Conservation (phyloP, 2,888 invertebrate species). For the Pollenia labialis region DNA sequence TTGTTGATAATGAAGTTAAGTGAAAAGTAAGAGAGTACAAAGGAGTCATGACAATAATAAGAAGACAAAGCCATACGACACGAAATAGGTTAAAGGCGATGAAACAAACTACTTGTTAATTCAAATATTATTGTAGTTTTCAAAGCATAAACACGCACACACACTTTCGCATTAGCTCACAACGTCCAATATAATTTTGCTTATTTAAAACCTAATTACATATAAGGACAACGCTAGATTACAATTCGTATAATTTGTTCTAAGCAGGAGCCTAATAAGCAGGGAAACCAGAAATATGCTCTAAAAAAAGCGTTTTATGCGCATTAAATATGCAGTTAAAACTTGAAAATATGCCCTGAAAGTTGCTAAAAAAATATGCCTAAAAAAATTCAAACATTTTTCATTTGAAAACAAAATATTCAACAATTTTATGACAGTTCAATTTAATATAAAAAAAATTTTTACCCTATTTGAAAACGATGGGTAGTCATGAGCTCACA, state of each 20-base stretch:
- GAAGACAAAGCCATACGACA: background rate
- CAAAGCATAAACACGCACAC: background rate
- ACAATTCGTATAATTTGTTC: background rate
- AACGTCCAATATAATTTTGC: conserved; percentile 6
- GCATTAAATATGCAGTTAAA: too few relatives aligned
- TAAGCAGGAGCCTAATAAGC: background rate
- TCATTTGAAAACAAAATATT: too few relatives aligned
- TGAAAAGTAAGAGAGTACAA: conserved; percentile 20
- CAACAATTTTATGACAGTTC: too few relatives aligned
- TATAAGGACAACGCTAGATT: background rate
- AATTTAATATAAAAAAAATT: too few relatives aligned
- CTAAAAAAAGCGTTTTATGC: too few relatives aligned
- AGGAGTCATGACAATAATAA: background rate
- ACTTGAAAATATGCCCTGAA: too few relatives aligned
- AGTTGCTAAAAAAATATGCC: too few relatives aligned
- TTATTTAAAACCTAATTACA: conserved; percentile 26
- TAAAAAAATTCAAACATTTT: too few relatives aligned
- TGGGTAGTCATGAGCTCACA: too few relatives aligned
- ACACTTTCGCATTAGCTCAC: background rate
- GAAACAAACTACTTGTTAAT: conserved; percentile 48
- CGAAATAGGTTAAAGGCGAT: conserved; percentile 45
- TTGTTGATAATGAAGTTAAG: background rate
- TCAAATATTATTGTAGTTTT: conserved; percentile 50
- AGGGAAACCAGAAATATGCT: too few relatives aligned
- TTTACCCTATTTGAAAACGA: too few relatives aligned